Evolutionary conservation across 2,113 vertebrate species (phyloP).

Genomic region (Tilapia sparmanii): DNA sequence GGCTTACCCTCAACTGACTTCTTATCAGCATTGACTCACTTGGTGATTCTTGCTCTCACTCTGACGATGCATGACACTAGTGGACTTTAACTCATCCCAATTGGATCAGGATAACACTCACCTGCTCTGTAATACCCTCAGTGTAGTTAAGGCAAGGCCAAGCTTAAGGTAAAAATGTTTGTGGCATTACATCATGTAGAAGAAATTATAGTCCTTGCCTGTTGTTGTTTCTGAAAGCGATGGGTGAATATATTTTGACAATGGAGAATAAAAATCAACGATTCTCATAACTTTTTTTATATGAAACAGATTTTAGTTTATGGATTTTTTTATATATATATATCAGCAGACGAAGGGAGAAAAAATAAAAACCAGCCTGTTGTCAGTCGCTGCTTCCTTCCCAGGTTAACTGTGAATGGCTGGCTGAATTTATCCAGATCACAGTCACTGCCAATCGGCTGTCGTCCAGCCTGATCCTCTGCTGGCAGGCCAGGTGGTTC

Average conservation of each 20-base stretch:
- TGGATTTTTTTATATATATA: accelerated
- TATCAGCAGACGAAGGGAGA: neutral
- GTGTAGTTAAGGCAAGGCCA: neutral
- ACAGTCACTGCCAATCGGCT: constrained; percentile 7
- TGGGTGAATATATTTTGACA: neutral
- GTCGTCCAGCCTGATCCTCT: constrained; percentile 21
- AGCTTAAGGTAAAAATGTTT: neutral
- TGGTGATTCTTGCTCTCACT: neutral
- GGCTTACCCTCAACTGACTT: neutral
- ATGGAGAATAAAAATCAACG: neutral
- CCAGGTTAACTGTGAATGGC: neutral
- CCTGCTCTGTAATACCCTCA: neutral
- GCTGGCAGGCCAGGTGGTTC: constrained; percentile 29
- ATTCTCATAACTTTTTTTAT: neutral
- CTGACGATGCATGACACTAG: neutral
- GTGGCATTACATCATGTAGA: neutral
- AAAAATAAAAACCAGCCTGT: neutral
- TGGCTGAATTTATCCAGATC: constrained; percentile 12
- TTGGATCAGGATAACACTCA: neutral
- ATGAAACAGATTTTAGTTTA: neutral
- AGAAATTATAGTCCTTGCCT: neutral
- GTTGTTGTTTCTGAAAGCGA: neutral
- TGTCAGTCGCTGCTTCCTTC: neutral
- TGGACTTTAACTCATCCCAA: constrained; percentile 1
- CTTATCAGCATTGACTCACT: neutral